Conservation (phyloP, 2,113 vertebrate genomes). For the Steatornis caripensis region DNA sequence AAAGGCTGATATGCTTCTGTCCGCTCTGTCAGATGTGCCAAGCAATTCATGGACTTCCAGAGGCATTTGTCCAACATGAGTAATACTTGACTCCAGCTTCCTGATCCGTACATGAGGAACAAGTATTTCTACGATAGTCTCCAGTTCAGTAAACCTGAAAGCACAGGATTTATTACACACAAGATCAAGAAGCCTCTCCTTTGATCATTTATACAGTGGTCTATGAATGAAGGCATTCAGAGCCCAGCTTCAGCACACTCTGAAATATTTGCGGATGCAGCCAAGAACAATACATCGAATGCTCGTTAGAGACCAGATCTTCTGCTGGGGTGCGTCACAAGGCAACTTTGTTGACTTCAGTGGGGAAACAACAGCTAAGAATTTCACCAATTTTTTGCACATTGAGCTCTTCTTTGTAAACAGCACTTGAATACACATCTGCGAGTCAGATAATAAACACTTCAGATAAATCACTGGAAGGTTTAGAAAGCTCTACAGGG, state of each 20-base stretch:
- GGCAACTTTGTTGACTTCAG: neutral
- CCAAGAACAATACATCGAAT: slow-evolving; percentile 14
- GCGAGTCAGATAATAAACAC: neutral
- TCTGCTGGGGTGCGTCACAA: neutral
- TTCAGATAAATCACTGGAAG: neutral
- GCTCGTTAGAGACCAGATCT: neutral
- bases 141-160: slow-evolving; percentile 75
- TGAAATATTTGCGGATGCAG: neutral
- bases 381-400: neutral
- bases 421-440: neutral
- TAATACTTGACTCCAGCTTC: slow-evolving; percentile 40
- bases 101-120: slow-evolving; percentile 58
- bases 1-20: slow-evolving; percentile 66
- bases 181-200: slow-evolving; percentile 30
- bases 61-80: slow-evolving; percentile 55
- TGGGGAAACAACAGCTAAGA: neutral
- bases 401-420: neutral
- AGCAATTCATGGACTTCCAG: slow-evolving; percentile 75
- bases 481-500: neutral
- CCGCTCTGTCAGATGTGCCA: slow-evolving; percentile 67
- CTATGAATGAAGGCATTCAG: slow-evolving; percentile 42
- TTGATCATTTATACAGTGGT: slow-evolving; percentile 21
- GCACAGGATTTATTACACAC: slow-evolving; percentile 16
- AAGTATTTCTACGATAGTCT: slow-evolving; percentile 70
- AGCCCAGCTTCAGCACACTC: neutral